Percentiles rank a stretch among this genome's conserved stretches.
Evolutionary conservation across 1,140 invertebrate species (phyloP).

Genomic region (Dendrolimus kikuchii): DNA sequence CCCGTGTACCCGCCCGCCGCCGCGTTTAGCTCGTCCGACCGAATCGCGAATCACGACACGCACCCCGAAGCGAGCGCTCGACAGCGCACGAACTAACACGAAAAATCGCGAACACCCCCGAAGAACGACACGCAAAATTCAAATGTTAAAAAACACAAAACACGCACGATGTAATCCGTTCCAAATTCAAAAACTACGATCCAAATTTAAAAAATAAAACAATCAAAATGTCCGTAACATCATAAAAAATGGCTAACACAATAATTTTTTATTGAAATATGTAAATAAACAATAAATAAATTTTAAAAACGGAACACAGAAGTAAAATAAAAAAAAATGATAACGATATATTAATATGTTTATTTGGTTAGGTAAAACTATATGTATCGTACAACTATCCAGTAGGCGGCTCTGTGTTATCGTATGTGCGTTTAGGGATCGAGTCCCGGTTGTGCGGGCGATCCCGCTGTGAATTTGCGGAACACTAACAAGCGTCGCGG

Average conservation of each 20-base stretch:
- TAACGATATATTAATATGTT: no score
- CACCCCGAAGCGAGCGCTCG: constrained; percentile 40
- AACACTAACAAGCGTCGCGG: constrained; percentile 70
- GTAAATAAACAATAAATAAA: constrained; percentile 1
- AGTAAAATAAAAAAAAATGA: not conserved
- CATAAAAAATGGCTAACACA: constrained; percentile 12
- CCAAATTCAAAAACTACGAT: no score
- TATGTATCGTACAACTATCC: constrained; percentile 33
- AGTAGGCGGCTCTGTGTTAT: constrained; percentile 57
- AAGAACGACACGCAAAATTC: constrained; percentile 19
- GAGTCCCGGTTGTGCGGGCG: constrained; percentile 63
- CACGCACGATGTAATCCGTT: no score
- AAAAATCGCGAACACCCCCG: constrained; percentile 34
- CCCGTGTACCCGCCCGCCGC: constrained; percentile 81
- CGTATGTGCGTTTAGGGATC: constrained; percentile 59
- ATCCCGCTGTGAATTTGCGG: constrained; percentile 68
- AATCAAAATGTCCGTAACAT: constrained; percentile 6
- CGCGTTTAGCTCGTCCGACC: constrained; percentile 79
- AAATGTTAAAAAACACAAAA: constrained; percentile 10
- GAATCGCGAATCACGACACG: constrained; percentile 74
- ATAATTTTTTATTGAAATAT: constrained; percentile 14
- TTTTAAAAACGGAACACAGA: constrained; percentile 10
- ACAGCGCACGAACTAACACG: constrained; percentile 51
- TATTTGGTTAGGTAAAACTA: not conserved
- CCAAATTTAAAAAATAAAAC: no score